A percentile compares a stretch with the other conserved stretches of the same genome.
Evolutionary conservation across 2,888 invertebrate species (phyloP).

Genomic region (Oasisia sp.): DNA sequence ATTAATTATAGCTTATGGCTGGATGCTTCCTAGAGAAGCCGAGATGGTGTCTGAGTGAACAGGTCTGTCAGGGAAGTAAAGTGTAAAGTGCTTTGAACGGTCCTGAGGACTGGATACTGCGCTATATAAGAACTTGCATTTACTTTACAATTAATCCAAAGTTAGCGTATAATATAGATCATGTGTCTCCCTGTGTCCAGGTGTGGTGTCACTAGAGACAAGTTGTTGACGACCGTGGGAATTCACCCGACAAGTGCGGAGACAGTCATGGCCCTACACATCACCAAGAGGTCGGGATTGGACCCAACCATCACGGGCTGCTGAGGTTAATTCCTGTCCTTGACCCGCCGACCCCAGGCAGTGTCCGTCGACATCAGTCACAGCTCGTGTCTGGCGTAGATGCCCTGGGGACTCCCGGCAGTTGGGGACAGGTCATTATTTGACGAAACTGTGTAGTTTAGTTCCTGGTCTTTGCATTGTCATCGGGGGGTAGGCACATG

Average conservation of each 20-base stretch:
- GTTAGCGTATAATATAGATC: background rate
- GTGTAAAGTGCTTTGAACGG: too few species aligned
- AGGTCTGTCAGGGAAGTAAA: too few species aligned
- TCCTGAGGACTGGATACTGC: too few species aligned
- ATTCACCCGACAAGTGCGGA: constrained; percentile 75
- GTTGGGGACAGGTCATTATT: background rate
- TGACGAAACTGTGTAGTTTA: background rate
- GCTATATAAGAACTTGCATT: too few species aligned
- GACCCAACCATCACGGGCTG: constrained; percentile 91
- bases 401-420: background rate
- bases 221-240: constrained; percentile 71
- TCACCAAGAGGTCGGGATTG: constrained; percentile 90
- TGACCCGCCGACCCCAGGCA: background rate
- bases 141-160: background rate
- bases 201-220: constrained; percentile 68
- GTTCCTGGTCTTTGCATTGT: background rate
- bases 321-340: constrained; percentile 81
- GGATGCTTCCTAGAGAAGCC: too few species aligned
- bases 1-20: too few species aligned
- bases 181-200: constrained; percentile 29
- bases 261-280: constrained; percentile 81
- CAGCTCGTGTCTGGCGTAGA: background rate
- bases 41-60: too few species aligned
- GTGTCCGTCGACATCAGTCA: background rate
- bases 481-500: background rate